Evolutionary conservation across 2,113 vertebrate genomes (phyloP).

Genomic region (Tautogolabrus adspersus): DNA sequence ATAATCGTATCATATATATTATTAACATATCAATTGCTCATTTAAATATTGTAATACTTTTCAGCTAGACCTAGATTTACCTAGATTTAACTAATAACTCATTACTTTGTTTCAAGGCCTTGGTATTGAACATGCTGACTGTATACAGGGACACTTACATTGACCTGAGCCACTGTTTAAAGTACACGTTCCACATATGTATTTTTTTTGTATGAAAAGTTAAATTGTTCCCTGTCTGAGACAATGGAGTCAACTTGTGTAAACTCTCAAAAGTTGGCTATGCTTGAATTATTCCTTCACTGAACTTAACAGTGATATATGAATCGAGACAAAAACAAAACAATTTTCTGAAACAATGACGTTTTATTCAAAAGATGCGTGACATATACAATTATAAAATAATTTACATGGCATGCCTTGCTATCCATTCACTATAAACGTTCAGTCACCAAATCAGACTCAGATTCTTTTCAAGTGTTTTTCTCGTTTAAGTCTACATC

Average conservation of each 20-base stretch:
- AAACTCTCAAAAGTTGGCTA: not conserved
- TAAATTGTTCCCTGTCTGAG: not conserved
- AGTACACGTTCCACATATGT: too few relatives aligned
- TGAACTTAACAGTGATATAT: not conserved
- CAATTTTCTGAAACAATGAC: slow-evolving; percentile 74
- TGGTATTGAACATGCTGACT: too few relatives aligned
- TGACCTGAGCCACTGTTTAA: too few relatives aligned
- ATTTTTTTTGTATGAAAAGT: not conserved
- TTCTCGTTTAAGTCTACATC: slow-evolving; percentile 74
- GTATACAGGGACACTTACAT: too few relatives aligned
- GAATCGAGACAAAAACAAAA: not conserved
- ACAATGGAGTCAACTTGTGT: not conserved
- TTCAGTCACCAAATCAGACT: slow-evolving; percentile 82
- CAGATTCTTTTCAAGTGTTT: slow-evolving; percentile 70
- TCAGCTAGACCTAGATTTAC: too few relatives aligned
- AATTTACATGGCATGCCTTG: slow-evolving; percentile 86
- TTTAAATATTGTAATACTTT: too few relatives aligned
- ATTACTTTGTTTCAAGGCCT: too few relatives aligned
- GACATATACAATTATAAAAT: slow-evolving; percentile 85
- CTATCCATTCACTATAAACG: slow-evolving; percentile 83
- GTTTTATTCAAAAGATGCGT: slow-evolving; percentile 83
- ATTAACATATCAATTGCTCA: too few relatives aligned
- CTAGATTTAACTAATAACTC: too few relatives aligned
- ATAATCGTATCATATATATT: too few relatives aligned
- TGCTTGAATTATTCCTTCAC: not conserved